These are phyloP conservation scores for Luidia sarsii DNA, from an alignment of 53 echinoderm and acorn worm genomes.

Conservation along the genomic window DNA sequence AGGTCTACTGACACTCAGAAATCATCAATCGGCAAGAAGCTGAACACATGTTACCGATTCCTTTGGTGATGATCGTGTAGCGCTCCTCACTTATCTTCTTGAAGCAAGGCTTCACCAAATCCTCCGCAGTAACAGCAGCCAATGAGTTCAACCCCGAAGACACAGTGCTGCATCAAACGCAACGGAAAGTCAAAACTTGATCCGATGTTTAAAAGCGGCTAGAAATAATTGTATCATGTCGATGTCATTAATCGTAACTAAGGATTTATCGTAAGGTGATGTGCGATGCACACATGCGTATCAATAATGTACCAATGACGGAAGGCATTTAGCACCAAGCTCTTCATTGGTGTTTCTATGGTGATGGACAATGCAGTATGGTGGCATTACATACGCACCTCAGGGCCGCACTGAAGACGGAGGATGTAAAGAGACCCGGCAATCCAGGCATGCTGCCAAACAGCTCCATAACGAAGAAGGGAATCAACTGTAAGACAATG, in stretches of 20 bases:
- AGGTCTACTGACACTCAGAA: too few relatives aligned
- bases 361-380: background rate
- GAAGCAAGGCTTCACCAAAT: constrained; percentile 71
- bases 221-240: too few relatives aligned
- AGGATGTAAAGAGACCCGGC: constrained; percentile 74
- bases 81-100: constrained; percentile 70
- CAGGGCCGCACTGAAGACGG: constrained; percentile 82
- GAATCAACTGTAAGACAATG: constrained; percentile 64
- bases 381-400: constrained; percentile 57
- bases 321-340: background rate
- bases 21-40: too few relatives aligned
- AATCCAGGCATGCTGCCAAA: constrained; percentile 73
- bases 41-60: constrained; percentile 66
- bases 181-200: too few relatives aligned
- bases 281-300: too few relatives aligned
- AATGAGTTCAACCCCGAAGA: constrained; percentile 89
- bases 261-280: too few relatives aligned
- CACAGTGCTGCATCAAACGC: constrained; percentile 56
- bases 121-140: constrained; percentile 88
- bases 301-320: too few relatives aligned
- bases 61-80: constrained; percentile 83
- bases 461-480: constrained; percentile 83
- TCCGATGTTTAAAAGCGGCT: too few relatives aligned
- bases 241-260: too few relatives aligned
- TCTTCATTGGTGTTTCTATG: background rate